Base-by-base conservation (phyloP, 2,888 invertebrate genomes). In the Eugnorisma glareosa region DNA sequence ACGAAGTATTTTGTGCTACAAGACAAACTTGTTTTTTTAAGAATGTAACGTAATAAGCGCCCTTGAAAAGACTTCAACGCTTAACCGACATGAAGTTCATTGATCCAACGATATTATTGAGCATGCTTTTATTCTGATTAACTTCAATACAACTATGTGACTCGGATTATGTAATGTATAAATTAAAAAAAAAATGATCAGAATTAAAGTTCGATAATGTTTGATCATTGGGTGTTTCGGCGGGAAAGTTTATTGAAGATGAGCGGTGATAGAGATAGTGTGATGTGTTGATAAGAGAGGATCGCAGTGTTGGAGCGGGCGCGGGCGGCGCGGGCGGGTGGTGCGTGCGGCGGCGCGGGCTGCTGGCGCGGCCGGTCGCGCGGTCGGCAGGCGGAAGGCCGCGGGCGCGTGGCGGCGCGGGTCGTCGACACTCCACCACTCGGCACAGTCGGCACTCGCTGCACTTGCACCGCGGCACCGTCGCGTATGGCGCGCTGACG, bases 51-150 rank as follows among this genome's bases (percentile, higher is more conserved):
- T 91, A 93, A 92, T 92, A 93, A 92, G 93, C 94, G 96, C 94
- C 96, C 96, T 96, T 95, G 95, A 95, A 95, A 95, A 95, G 94
- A 95, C 94, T 94, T 95, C 96, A 95, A 95, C 95, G 95, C 94
- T 93, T 93, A 90, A 92, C 92, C 92, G 91, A 93, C 92, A 89
- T 91, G 86, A 91, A 91, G 95, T 93, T 94, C 94, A 94, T 91
- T 94, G 95, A 93, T 92, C 94, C 88, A 90, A 68, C 78, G 89
- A 89, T 91, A 90, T 89, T 90, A 90, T 89, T 89, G 88, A 90
- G 86, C 89, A 89, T 87, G 89, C 86, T 90, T 90, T 83, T 91
- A 89, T 92, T 90, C 89, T 80, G 89, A 90, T 92, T 89, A 92
- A 83, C 86, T 89, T 87, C 77, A 82, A 80, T 84, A 84, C 77